Base-by-base conservation (phyloP, 2,113 vertebrate genomes). In the Calcarius ornatus region DNA sequence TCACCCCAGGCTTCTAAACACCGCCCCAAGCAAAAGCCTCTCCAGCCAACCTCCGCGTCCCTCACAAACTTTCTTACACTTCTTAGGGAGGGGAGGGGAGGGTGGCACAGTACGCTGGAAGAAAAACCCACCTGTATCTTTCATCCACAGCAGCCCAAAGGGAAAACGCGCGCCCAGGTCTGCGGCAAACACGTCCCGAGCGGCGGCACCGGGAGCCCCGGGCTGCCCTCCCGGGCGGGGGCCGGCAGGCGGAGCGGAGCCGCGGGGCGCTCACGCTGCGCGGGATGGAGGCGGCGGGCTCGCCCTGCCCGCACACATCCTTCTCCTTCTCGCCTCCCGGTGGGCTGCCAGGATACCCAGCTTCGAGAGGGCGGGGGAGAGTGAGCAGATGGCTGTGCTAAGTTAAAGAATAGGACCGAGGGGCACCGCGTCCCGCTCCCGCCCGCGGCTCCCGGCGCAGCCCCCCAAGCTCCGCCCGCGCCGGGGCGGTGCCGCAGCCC, bases 51-150 rank as follows among this genome's bases (percentile, higher is more conserved):
- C 40, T 56, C 45, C 14, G 2, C 13, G n/a, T 35, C 64, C 11
- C 59, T 22, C 43, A 5, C 63, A 57, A 92, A 94, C 78, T 92
- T 92, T 75, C 37, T 23, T 4, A 14, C 38, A 5, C 35, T 69
- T 61, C 5, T 14, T 23, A 30, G 23, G 38, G 6, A 43, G 10
- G 6, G 38, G 7, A 43, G 8, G 6, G 6, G 5, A 7, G 2
- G 6, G 4, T 5, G 13, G 25, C 18, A 17, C 1, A 23, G 30
- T 57, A 54, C 70, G 8, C 5, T 1, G 18, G 10, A 35, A 31
- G 30, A 50, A 69, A 72, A 68, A 75, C 87, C n/a, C 70, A 94
- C 78, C 95, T 87, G 73, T 48, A 6, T 27, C 57, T 21, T 25
- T 42, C 42, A 54, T 23, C 51, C 65, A 5, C 42, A 13, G 54